Conservation (phyloP, 2,113 vertebrate species). For the Rhipidura dahli region DNA sequence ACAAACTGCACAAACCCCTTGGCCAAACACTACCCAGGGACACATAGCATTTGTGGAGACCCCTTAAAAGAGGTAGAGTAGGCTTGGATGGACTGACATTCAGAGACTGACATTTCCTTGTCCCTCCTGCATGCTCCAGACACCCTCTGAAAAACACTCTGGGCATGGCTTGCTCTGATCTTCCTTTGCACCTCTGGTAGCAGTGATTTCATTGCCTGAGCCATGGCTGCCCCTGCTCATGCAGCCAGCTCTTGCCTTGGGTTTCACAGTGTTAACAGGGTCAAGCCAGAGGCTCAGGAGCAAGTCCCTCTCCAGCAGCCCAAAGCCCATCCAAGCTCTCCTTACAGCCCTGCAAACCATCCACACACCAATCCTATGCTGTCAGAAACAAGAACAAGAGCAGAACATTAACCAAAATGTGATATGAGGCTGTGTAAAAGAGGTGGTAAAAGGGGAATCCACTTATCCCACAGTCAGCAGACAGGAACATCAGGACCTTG, state of each 20-base stretch:
- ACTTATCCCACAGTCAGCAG: neutral
- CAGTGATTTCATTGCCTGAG: neutral
- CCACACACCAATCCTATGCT: rapidly evolving
- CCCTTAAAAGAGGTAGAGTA: neutral
- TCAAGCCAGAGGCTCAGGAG: neutral
- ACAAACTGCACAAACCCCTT: neutral
- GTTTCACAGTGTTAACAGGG: neutral
- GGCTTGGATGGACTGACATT: neutral
- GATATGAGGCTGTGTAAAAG: neutral
- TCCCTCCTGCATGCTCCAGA: neutral
- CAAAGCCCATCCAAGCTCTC: neutral
- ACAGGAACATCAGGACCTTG: neutral
- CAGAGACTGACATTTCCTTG: neutral
- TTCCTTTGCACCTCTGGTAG: neutral
- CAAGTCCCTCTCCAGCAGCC: neutral
- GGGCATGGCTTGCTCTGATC: neutral
- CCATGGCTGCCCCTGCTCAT: rapidly evolving
- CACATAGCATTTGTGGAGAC: neutral
- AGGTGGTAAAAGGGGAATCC: constrained; percentile 21
- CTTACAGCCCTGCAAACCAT: neutral
- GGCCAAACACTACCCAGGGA: neutral
- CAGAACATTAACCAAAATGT: neutral
- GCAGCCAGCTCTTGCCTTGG: neutral
- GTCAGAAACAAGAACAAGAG: neutral
- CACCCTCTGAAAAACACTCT: neutral